Base-by-base conservation (phyloP, 2,113 vertebrate species). In the Tragelaphus buxtoni region DNA sequence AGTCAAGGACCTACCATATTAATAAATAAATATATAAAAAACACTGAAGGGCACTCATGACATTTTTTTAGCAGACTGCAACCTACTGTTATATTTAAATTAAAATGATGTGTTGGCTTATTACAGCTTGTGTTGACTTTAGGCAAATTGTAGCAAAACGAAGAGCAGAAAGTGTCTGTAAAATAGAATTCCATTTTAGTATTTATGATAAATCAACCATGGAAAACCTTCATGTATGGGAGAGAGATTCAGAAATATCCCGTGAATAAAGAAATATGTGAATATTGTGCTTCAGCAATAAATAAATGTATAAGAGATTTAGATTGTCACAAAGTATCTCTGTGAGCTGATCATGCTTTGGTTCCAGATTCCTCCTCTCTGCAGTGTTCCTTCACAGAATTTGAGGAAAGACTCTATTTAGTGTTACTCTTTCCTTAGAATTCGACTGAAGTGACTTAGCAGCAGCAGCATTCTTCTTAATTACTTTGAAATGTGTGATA, bases 131-230 rank as follows among this genome's bases (percentile, higher is more conserved):
- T 96, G 47, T 51, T 95, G 96, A 97, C 63, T 96, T 93, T 92
- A 88, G 69, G 45, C 60, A 95, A 58, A 76, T 42, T 95, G 53
- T 39, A 85, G 80, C 56, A 79, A 81, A 97, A 63, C 56, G 53
- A 89, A 83, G 51, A 92, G 45, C 47, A 88, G 51, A 35, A 96
- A 86, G 55, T 69, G 74, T 51, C n/a, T 91, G 76, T 91, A 94
- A 98, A 92, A 83, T 95, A 93, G 49, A 86, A 84, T 93, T 94
- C 30, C 60, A 61, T 69, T 96, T 95, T 56, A 39, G 32, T 87
- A 65, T 72, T 88, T 94, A 86, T 83, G 63, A 92, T 92, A 91
- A 96, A 93, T 90, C 80, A 95, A 69, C 88, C 81, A 60, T 58
- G 47, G 60, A 93, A 94, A 60, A 86, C 61, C 18, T 72, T 89